Evolutionary conservation across 1,140 invertebrate species (phyloP).

Genomic region (Trachymyrmex cornetzi): DNA sequence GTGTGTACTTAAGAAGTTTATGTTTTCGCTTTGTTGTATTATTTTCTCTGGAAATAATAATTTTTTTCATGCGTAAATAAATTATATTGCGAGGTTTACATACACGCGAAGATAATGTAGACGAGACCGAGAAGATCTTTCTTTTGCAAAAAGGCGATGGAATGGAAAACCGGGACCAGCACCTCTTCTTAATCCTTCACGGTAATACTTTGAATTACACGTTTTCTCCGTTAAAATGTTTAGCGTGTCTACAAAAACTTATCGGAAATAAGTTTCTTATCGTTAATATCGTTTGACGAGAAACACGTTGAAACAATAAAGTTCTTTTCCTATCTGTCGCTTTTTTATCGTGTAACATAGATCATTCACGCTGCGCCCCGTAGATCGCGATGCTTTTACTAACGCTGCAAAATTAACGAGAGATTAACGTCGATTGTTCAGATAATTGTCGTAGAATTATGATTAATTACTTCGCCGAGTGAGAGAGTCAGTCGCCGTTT

Average conservation of each 20-base stretch:
- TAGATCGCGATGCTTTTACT: slow-evolving; percentile 2
- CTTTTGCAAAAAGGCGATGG: slow-evolving; percentile 1
- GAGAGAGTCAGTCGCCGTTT: not conserved
- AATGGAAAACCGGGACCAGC: not conserved
- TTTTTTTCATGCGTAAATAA: not conserved
- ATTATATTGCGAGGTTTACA: not conserved
- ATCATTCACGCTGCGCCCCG: not conserved
- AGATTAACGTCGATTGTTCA: slow-evolving; percentile 5
- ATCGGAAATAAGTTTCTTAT: slow-evolving; percentile 23
- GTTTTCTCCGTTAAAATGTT: slow-evolving; percentile 25
- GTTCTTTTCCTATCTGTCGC: not conserved
- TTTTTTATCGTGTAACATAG: slow-evolving; percentile 15
- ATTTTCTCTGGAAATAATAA: not conserved
- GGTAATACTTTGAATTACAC: slow-evolving; percentile 2
- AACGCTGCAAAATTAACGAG: slow-evolving; percentile 8
- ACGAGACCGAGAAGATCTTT: not conserved
- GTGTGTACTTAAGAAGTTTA: not conserved
- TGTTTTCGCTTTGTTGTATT: not conserved
- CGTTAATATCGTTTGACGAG: not conserved
- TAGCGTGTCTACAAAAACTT: not conserved
- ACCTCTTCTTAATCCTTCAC: not conserved
- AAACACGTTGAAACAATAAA: slow-evolving; percentile 14
- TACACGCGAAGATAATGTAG: not conserved
- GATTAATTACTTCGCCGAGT: not conserved
- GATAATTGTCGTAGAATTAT: slow-evolving; percentile 13